phyloP scores from a whole-genome alignment of 2,888 invertebrate species.

The Rhagophthalmus giganteus region DNA sequence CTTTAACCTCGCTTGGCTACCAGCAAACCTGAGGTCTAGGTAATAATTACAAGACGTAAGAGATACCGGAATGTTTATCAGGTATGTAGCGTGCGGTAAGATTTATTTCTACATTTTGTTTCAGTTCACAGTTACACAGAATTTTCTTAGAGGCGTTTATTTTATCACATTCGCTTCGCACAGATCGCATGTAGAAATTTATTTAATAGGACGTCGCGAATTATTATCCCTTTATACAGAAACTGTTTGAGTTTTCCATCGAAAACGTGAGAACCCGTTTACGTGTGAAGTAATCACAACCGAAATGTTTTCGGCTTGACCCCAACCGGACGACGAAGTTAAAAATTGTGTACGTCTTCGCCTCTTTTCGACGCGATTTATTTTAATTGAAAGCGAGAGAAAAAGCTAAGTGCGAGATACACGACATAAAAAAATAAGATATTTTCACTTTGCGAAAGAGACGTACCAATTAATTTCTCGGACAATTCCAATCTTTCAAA shows the following conservation, averaged over 20 bases:
- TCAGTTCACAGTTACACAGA: conserved; percentile 40
- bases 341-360: conserved; percentile 11
- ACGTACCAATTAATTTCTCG: conserved; percentile 30
- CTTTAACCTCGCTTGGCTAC: conserved; percentile 24
- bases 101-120: conserved; percentile 43
- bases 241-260: conserved; percentile 10
- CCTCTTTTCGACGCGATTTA: conserved; percentile 11
- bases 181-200: conserved; percentile 26
- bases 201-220: conserved; percentile 28
- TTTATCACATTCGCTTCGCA: conserved; percentile 29
- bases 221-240: conserved; percentile 24
- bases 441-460: conserved; percentile 25
- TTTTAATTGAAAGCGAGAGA: conserved; percentile 22
- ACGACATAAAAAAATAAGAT: conserved; percentile 18
- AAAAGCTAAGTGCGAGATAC: conserved; percentile 7
- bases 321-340: conserved; percentile 5
- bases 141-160: conserved; percentile 37
- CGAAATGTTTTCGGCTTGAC: conserved; percentile 1
- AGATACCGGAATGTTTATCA: conserved; percentile 29
- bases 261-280: conserved; percentile 11
- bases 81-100: conserved; percentile 31
- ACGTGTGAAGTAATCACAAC: neutral
- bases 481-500: conserved; percentile 33
- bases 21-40: conserved; percentile 24
- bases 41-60: conserved; percentile 31